Conservation (phyloP, 2,113 vertebrate species). For the Urocynchramus pylzowi region DNA sequence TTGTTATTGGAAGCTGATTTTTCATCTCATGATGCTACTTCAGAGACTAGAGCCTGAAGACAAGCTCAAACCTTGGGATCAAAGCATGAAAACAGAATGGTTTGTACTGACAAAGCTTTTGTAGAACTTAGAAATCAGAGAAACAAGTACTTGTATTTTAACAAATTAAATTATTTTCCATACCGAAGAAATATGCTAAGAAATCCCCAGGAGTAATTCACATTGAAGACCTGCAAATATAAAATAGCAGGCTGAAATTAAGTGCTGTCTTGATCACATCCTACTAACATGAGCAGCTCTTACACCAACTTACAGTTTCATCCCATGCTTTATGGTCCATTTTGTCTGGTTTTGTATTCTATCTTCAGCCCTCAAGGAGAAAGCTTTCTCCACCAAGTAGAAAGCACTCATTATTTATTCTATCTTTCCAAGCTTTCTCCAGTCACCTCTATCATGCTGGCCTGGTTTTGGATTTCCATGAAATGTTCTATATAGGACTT, state of each 20-base stretch:
- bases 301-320: background rate
- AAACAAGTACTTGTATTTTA: background rate
- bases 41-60: background rate
- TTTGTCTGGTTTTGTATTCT: background rate
- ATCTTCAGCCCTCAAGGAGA: background rate
- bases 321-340: background rate
- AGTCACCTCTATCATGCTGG: accelerated
- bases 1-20: background rate
- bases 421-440: background rate
- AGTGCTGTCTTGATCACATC: background rate
- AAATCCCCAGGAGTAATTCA: background rate
- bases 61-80: background rate
- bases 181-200: background rate
- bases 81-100: background rate
- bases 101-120: background rate
- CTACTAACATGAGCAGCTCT: background rate
- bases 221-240: background rate
- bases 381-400: background rate
- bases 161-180: background rate
- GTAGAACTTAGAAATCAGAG: background rate
- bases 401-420: background rate
- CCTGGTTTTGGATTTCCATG: background rate
- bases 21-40: background rate
- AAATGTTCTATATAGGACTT: background rate
- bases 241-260: background rate